These are phyloP conservation scores for Exocentrus adspersus DNA, from an alignment of 2,888 invertebrate species.

Conservation along the genomic window DNA sequence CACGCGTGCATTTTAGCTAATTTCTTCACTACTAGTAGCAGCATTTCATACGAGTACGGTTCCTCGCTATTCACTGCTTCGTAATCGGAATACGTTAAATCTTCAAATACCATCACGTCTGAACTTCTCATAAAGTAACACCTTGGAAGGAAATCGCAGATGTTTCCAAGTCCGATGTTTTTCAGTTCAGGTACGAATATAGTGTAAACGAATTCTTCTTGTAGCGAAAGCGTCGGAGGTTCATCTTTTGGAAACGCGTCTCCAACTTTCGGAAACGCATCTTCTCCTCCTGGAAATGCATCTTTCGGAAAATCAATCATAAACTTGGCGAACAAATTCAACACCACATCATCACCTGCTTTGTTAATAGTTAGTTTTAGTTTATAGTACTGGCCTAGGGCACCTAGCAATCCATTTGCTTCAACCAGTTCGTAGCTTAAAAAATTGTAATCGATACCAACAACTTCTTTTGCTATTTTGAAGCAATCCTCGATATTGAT, in stretches of 20 bases:
- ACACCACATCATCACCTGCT: constrained; percentile 22
- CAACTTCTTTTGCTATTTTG: constrained; percentile 42
- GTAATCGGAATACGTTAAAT: constrained; percentile 49
- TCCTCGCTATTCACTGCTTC: constrained; percentile 22
- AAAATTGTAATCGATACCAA: constrained; percentile 40
- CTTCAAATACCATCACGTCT: constrained; percentile 60
- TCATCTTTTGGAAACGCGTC: constrained; percentile 38
- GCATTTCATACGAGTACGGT: constrained; percentile 40
- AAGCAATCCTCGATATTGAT: constrained; percentile 48
- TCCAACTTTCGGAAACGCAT: constrained; percentile 42
- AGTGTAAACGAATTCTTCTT: constrained; percentile 60
- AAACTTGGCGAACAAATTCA: constrained; percentile 51
- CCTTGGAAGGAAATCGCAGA: constrained; percentile 52
- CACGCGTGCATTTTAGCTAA: constrained; percentile 55
- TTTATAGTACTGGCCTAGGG: constrained; percentile 22
- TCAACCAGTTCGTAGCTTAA: constrained; percentile 34
- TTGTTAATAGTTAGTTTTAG: constrained; percentile 37
- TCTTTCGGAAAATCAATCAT: constrained; percentile 42
- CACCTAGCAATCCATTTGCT: constrained; percentile 46
- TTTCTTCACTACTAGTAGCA: constrained; percentile 42
- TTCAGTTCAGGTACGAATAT: constrained; percentile 58
- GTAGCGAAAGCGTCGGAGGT: constrained; percentile 41
- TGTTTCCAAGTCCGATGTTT: constrained; percentile 44
- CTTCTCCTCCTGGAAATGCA: constrained; percentile 37
- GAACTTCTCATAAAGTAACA: constrained; percentile 57